Percentiles rank a stretch among this genome's conserved stretches.
Evolutionary conservation across 2,888 invertebrate species (phyloP).

Genomic region (Sesamia inferens): DNA sequence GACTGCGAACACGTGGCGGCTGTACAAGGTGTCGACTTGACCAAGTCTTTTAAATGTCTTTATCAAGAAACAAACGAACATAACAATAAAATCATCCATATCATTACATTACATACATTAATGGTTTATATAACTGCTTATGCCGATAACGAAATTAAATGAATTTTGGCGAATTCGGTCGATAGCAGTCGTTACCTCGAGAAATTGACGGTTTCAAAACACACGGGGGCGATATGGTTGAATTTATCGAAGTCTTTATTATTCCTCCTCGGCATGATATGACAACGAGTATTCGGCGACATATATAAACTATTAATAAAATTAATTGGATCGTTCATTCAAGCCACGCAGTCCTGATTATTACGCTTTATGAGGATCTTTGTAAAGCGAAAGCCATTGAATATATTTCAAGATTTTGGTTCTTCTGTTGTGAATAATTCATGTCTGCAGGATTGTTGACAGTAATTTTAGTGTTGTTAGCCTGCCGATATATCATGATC

Average conservation of each 20-base stretch:
- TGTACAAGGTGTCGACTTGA: slow-evolving; percentile 59
- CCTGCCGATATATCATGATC: slow-evolving; percentile 68
- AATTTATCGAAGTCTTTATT: slow-evolving; percentile 69
- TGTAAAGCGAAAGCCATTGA: slow-evolving; percentile 62
- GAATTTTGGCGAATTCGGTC: slow-evolving; percentile 77
- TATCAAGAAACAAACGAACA: slow-evolving; percentile 74
- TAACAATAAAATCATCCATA: slow-evolving; percentile 74
- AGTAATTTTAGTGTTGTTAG: slow-evolving; percentile 72
- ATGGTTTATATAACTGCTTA: slow-evolving; percentile 75
- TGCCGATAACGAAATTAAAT: slow-evolving; percentile 74
- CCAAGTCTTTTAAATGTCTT: slow-evolving; percentile 73
- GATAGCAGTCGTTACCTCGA: slow-evolving; percentile 69
- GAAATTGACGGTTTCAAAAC: slow-evolving; percentile 74
- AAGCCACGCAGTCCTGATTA: slow-evolving; percentile 59
- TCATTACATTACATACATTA: slow-evolving; percentile 70
- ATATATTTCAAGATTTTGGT: slow-evolving; percentile 62
- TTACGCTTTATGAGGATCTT: slow-evolving; percentile 64
- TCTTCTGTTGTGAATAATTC: slow-evolving; percentile 67
- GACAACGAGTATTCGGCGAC: slow-evolving; percentile 61
- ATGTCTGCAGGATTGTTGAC: slow-evolving; percentile 63
- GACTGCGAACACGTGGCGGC: slow-evolving; percentile 21
- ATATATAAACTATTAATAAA: slow-evolving; percentile 67
- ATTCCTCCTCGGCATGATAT: slow-evolving; percentile 56
- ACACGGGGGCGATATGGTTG: slow-evolving; percentile 67
- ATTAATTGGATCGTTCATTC: slow-evolving; percentile 66